Conservation (phyloP, 2,888 invertebrate species). For the Himalopsyche tibetana region DNA sequence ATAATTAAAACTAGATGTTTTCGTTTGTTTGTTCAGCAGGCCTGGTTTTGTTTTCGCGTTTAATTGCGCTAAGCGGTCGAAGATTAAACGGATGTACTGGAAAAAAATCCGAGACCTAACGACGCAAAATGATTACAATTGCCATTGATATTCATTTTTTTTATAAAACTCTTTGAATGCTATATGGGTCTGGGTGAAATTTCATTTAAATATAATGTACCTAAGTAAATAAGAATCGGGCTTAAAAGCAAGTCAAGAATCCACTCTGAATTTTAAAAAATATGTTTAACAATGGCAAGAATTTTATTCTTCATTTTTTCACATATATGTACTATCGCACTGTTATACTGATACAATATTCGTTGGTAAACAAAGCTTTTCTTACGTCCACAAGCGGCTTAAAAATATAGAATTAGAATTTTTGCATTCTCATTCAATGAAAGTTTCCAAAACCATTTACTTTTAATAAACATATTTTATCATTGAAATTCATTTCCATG, state of each 20-base stretch:
- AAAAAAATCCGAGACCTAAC: conserved; percentile 13
- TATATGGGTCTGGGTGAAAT: too few relatives aligned
- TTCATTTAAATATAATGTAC: neutral
- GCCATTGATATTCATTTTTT: neutral
- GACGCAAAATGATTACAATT: conserved; percentile 19
- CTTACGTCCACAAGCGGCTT: too few relatives aligned
- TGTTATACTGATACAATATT: too few relatives aligned
- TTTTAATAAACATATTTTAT: too few relatives aligned
- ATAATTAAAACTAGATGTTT: conserved; percentile 51
- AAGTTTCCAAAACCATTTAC: too few relatives aligned
- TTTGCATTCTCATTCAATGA: too few relatives aligned
- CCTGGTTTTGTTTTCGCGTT: conserved; percentile 39
- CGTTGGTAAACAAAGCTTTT: too few relatives aligned
- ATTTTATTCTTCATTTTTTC: too few relatives aligned
- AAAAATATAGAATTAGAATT: too few relatives aligned
- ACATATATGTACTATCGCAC: too few relatives aligned
- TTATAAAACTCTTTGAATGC: too few relatives aligned
- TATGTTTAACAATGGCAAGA: neutral
- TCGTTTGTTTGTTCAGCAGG: conserved; percentile 35
- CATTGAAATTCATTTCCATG: too few relatives aligned
- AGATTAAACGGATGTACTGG: conserved; percentile 2
- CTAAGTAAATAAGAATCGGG: neutral
- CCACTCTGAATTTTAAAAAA: neutral
- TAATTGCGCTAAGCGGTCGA: conserved; percentile 44
- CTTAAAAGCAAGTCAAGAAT: neutral